These are phyloP conservation scores for Clusia tigrina DNA, from an alignment of 2,888 invertebrate species.

Conservation along the genomic window DNA sequence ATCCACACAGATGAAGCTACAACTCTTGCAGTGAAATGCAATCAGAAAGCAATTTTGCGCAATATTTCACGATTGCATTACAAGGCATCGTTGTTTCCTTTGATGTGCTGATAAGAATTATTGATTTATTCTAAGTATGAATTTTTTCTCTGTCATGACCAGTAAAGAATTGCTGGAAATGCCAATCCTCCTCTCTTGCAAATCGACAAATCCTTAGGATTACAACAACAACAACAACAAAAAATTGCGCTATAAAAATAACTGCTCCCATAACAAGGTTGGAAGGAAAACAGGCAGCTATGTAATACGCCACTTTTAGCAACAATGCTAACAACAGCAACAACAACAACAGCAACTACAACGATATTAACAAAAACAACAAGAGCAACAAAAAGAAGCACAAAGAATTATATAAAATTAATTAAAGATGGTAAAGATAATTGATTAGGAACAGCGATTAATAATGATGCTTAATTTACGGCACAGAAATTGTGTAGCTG, in stretches of 20 bases:
- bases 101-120: neutral
- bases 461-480: constrained; percentile 57
- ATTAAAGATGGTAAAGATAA: constrained; percentile 65
- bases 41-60: too few species aligned
- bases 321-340: too few species aligned
- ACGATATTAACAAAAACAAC: too few species aligned
- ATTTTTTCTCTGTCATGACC: too few species aligned
- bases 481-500: too few species aligned
- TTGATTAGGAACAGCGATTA: constrained; percentile 65
- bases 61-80: neutral
- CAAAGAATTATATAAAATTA: constrained; percentile 62
- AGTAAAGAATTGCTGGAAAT: too few species aligned
- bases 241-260: neutral
- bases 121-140: too few species aligned
- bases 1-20: too few species aligned
- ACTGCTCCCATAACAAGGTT: constrained; percentile 2
- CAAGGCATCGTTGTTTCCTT: neutral
- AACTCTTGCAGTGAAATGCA: too few species aligned
- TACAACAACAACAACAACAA: too few species aligned
- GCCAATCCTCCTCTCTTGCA: too few species aligned
- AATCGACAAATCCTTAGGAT: too few species aligned
- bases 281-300: constrained; percentile 6
- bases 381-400: constrained; percentile 28
- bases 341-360: constrained; percentile 19
- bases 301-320: neutral